Evolutionary conservation across 1,140 invertebrate species (phyloP).

Genomic region (Calliphora vicina): DNA sequence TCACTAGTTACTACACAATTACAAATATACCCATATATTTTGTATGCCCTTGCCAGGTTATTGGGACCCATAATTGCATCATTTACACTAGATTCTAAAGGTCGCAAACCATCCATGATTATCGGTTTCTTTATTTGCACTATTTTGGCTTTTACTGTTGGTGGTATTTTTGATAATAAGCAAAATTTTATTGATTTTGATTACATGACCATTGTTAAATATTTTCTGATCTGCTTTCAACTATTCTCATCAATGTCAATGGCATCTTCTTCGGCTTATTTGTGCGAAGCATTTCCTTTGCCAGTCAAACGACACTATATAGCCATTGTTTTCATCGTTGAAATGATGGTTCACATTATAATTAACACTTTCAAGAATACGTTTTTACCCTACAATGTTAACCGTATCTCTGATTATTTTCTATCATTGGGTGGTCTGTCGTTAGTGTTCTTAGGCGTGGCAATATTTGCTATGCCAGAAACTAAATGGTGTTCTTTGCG

Average conservation of each 20-base stretch:
- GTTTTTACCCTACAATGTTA: slow-evolving; percentile 21
- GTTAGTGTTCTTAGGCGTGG: slow-evolving; percentile 44
- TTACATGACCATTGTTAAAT: slow-evolving; percentile 44
- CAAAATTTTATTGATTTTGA: neutral
- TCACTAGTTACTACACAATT: slow-evolving; percentile 39
- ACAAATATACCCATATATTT: slow-evolving; percentile 45
- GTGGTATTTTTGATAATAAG: slow-evolving; percentile 40
- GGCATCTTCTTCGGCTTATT: slow-evolving; percentile 52
- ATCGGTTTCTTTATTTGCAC: slow-evolving; percentile 48
- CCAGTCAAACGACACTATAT: slow-evolving; percentile 49
- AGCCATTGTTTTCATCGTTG: slow-evolving; percentile 44
- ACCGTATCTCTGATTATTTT: slow-evolving; percentile 40
- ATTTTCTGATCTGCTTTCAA: slow-evolving; percentile 46
- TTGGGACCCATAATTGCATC: slow-evolving; percentile 43
- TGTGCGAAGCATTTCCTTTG: slow-evolving; percentile 55
- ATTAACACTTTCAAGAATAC: neutral
- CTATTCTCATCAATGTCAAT: slow-evolving; percentile 48
- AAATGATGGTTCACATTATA: slow-evolving; percentile 47
- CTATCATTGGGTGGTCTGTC: slow-evolving; percentile 43
- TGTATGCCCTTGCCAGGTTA: slow-evolving; percentile 47
- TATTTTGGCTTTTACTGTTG: slow-evolving; percentile 46
- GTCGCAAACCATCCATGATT: slow-evolving; percentile 51
- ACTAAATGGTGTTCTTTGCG: slow-evolving; percentile 50
- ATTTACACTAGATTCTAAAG: slow-evolving; percentile 48
- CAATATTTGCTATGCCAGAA: slow-evolving; percentile 52